Base-by-base conservation (phyloP, 2,888 invertebrate species). In the Amphiduros pacificus region DNA sequence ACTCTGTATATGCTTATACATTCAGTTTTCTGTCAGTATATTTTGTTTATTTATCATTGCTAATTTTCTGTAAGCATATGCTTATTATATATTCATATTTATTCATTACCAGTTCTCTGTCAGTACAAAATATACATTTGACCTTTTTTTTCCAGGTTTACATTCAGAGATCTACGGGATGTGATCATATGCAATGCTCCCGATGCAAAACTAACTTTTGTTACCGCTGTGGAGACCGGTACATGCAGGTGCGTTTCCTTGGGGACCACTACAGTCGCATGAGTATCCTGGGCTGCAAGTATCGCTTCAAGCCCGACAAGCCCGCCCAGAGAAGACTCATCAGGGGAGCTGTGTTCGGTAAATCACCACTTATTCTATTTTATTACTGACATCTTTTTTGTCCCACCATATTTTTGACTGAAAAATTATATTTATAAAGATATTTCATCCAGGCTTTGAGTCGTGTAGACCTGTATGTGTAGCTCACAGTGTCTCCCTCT, bases 111-210 rank as follows among this genome's bases (percentile, higher is more conserved):
- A n/a, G n/a, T n/a, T n/a, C n/a, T n/a, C n/a, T n/a, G n/a, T n/a
- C n/a, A n/a, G n/a, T n/a, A n/a, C n/a, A n/a, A n/a, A n/a, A n/a
- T n/a, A n/a, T n/a, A n/a, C n/a, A n/a, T n/a, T n/a, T n/a, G n/a
- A n/a, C n/a, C n/a, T n/a, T n/a, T n/a, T 17, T 27, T 22, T 44
- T 68, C 3, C 70, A 83, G 82, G 74, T 82, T 28, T 83, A 73
- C 64, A 83, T 84, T 48, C 80, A 84, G 71, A 72, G 82, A 29
- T 76, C 74, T 2, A 73, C 78, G 26, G 84, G 84, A n/a, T 84
- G 84, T 72, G 82, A 83, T 68, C 83, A 84, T 70, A 84, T 84
- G 83, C 76, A 72, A 4, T 84, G 83, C 65, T 71, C 73, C 17
- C 69, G 75, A 31, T 84, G 83, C 68, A 71, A 77, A 49, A 80